Conservation (phyloP, 2,113 vertebrate species). For the Zootoca vivipara region DNA sequence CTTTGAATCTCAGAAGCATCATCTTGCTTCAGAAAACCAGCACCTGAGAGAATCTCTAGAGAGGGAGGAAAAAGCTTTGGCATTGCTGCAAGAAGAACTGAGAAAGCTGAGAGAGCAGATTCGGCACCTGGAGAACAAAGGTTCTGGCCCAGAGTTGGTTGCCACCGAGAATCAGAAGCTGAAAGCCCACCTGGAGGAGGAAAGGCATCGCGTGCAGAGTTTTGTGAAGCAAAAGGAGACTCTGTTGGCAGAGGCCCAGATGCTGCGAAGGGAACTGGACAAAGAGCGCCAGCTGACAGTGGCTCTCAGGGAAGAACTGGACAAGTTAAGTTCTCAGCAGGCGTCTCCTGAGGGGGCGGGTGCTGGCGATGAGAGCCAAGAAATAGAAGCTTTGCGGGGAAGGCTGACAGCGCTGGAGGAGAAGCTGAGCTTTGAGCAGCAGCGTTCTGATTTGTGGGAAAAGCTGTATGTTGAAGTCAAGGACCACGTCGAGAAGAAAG, state of each 20-base stretch:
- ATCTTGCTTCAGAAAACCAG: constrained; percentile 83
- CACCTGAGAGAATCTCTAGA: constrained; percentile 83
- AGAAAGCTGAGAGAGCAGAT: constrained; percentile 83
- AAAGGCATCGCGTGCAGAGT: constrained; percentile 78
- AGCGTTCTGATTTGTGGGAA: constrained; percentile 96
- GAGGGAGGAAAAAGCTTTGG: constrained; percentile 83
- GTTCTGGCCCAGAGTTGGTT: constrained; percentile 76
- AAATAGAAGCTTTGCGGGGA: constrained; percentile 76
- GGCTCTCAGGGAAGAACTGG: constrained; percentile 81
- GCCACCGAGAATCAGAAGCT: constrained; percentile 86
- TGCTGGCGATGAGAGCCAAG: constrained; percentile 54
- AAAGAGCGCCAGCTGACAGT: constrained; percentile 79
- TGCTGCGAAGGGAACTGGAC: constrained; percentile 84
- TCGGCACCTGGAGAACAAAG: constrained; percentile 80
- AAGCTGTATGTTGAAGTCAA: constrained; percentile 92
- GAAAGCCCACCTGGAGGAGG: constrained; percentile 84
- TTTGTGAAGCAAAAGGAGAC: constrained; percentile 83
- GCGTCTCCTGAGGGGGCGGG: constrained; percentile 15
- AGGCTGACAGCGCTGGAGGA: constrained; percentile 86
- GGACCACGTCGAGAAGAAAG: constrained; percentile 77
- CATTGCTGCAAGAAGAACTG: constrained; percentile 85
- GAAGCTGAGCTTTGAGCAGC: constrained; percentile 92
- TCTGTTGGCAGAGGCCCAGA: constrained; percentile 82
- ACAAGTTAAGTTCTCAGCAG: constrained; percentile 69
- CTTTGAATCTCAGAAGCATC: constrained; percentile 78